These are phyloP conservation scores for Rhinogobio ventralis DNA, from an alignment of 2,797 vertebrate species.

Conservation along the genomic window DNA sequence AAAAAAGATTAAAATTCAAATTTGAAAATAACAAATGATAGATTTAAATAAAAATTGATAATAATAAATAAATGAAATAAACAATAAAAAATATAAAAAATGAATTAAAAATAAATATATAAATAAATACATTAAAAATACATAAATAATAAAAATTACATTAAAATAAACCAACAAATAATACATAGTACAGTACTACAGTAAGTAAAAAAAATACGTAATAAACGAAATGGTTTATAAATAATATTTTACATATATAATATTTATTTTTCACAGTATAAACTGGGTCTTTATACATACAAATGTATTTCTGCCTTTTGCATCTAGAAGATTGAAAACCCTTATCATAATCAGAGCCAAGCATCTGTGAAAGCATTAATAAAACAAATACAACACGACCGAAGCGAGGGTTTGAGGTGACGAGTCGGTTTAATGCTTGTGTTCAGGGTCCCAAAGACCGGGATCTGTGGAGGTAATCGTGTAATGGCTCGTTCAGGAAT, in stretches of 20 bases:
- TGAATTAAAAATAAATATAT: not conserved
- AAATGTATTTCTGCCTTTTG: not conserved
- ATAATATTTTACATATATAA: not conserved
- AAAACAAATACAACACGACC: not conserved
- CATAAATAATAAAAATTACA: not conserved
- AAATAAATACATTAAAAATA: too few species aligned
- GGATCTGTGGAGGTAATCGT: not conserved
- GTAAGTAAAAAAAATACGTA: not conserved
- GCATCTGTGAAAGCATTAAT: not conserved
- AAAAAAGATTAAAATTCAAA: not conserved
- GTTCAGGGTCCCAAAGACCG: not conserved
- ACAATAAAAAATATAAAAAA: too few species aligned
- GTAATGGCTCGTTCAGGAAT: slow-evolving; percentile 19
- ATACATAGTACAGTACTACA: too few species aligned
- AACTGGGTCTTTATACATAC: not conserved
- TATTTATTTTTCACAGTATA: not conserved
- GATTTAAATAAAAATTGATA: not conserved
- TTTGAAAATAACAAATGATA: not conserved
- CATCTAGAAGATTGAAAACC: not conserved
- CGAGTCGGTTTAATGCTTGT: too few species aligned
- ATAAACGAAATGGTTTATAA: too few species aligned
- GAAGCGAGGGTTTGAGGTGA: too few species aligned
- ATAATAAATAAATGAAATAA: too few species aligned
- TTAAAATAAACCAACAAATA: too few species aligned
- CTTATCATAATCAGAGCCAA: not conserved